Evolutionary conservation across 2,797 vertebrate species (phyloP).

Genomic region (Chelon auratus): DNA sequence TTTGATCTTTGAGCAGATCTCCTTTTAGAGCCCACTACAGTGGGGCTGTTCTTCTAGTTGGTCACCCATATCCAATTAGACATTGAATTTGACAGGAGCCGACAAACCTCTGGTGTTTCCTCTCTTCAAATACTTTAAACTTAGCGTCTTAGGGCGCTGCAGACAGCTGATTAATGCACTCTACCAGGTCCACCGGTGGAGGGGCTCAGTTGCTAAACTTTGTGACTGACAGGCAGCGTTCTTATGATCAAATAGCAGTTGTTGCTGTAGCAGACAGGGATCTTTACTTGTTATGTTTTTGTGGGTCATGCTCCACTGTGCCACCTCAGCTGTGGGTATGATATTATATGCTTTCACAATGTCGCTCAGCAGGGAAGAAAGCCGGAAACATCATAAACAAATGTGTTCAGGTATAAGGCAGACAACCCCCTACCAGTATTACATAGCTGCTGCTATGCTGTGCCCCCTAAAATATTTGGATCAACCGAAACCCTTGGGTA

Average conservation of each 20-base stretch:
- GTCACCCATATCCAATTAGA: conserved; percentile 82
- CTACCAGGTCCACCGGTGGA: conserved; percentile 58
- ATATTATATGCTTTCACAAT: conserved; percentile 30
- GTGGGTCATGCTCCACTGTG: conserved; percentile 23
- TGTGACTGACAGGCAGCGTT: conserved; percentile 36
- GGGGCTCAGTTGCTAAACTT: conserved; percentile 57
- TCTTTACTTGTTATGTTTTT: background rate
- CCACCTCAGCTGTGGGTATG: background rate
- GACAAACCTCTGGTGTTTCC: conserved; percentile 57
- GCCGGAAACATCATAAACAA: conserved; percentile 8
- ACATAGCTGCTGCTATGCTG: conserved; percentile 14
- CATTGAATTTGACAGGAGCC: conserved; percentile 69
- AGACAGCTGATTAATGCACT: conserved; percentile 78
- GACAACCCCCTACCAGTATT: conserved; percentile 27
- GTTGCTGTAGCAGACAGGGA: conserved; percentile 4
- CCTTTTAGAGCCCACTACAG: conserved; percentile 61
- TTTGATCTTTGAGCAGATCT: conserved; percentile 68
- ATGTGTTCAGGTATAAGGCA: conserved; percentile 5
- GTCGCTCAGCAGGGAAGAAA: conserved; percentile 8
- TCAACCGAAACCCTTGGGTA: conserved; percentile 44
- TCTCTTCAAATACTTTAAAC: conserved; percentile 55
- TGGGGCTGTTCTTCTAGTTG: conserved; percentile 54
- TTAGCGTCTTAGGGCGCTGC: conserved; percentile 66
- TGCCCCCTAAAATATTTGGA: conserved; percentile 45
- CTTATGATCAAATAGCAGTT: conserved; percentile 40